phyloP scores from a whole-genome alignment of 2,113 vertebrate species.

The Carassius carassius region DNA sequence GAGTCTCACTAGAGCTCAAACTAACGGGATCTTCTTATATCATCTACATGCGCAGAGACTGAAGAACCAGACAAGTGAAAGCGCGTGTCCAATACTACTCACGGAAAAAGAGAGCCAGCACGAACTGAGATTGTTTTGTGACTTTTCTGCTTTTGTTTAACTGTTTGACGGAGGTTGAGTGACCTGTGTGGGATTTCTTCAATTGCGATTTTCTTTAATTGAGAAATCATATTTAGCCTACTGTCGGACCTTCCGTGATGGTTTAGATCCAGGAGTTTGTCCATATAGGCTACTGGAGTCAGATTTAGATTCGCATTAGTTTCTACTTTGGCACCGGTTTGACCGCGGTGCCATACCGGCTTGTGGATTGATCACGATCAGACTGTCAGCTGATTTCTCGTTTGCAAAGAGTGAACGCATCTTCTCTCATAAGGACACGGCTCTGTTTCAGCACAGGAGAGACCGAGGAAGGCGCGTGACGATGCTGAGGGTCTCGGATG shows the following conservation, averaged over 20 bases:
- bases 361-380: conserved; percentile 21
- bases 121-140: conserved; percentile 32
- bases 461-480: conserved; percentile 66
- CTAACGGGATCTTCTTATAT: conserved; percentile 21
- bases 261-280: conserved; percentile 2
- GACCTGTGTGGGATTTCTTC: conserved; percentile 48
- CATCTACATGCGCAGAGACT: neutral
- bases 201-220: neutral
- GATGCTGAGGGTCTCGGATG: conserved; percentile 78
- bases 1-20: conserved; percentile 14
- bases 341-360: neutral
- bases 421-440: conserved; percentile 77
- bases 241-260: neutral
- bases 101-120: conserved; percentile 40
- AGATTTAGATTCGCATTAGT: conserved; percentile 3
- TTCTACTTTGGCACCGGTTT: neutral
- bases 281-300: neutral
- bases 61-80: conserved; percentile 27
- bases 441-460: conserved; percentile 74
- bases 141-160: conserved; percentile 23
- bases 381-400: neutral
- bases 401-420: conserved; percentile 53
- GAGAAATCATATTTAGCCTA: neutral
- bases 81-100: neutral
- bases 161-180: conserved; percentile 62